phyloP scores from a whole-genome alignment of 2,113 vertebrate genomes.

The Miniopterus natalensis region DNA sequence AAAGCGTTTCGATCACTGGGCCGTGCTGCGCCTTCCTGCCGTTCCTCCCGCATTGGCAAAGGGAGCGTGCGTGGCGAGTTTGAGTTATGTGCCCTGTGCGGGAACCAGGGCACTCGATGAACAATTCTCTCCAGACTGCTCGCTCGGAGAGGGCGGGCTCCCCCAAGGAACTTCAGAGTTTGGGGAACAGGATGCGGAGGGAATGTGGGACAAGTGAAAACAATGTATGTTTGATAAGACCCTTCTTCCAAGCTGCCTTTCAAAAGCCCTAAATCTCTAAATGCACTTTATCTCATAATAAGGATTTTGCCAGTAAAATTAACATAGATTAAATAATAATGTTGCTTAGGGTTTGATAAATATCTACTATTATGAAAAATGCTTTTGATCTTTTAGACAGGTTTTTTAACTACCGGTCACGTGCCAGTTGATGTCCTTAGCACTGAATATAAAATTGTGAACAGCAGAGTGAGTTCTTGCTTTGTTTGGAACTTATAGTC shows the following conservation, averaged over 20 bases:
- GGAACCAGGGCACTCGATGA: background rate
- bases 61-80: background rate
- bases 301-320: slow-evolving; percentile 5
- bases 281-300: background rate
- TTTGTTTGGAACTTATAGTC: background rate
- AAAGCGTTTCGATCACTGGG: background rate
- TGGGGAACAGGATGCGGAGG: background rate
- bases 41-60: background rate
- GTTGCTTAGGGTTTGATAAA: background rate
- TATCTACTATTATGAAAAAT: background rate
- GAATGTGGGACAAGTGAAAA: background rate
- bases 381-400: background rate
- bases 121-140: background rate
- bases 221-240: background rate
- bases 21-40: background rate
- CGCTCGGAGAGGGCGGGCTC: background rate
- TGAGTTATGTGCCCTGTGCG: background rate
- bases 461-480: background rate
- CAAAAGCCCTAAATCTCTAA: background rate
- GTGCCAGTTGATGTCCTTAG: background rate
- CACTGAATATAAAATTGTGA: background rate
- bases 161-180: background rate
- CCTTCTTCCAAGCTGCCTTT: background rate
- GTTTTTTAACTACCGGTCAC: background rate
- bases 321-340: background rate